Evolutionary conservation across 1,140 invertebrate genomes (phyloP), one percentile per base, ranked within the genome.

Genomic region (Leucophenga varia): DNA sequence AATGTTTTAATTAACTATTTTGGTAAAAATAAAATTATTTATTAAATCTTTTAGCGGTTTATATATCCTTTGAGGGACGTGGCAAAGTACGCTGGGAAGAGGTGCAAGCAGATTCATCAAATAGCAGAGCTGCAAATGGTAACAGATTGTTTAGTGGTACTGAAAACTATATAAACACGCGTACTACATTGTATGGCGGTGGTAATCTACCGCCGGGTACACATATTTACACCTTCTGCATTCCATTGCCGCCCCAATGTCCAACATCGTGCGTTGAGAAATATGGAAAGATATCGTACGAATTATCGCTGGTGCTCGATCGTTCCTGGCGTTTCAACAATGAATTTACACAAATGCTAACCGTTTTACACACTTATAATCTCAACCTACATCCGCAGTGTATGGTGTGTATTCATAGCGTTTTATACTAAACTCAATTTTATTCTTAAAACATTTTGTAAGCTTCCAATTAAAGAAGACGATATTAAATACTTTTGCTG

Each of bases 281-380:
- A 39, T 80, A 81, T 69, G 86, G 86, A 2, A 77, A 80, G 52
- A 75, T 87, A 42, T 69, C 82, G 17, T 87, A 87, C 59, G 83
- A 79, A 49, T 71, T 85, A 5, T 84, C 83, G 71, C 84, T 58
- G 19, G 31, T 37, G 22, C 64, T 89, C 53, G 85, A 87, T 64
- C 79, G 84, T 31, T 83, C 84, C 13, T 86, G 84, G 84, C 82
- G 82, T 31, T 83, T 84, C 54, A 85, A 88, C 73, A 80, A 86
- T 50, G 82, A 84, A 54, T 78, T 78, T 31, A 86, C 85, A 74
- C 79, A 76, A 54, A 79, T 81, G 3, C 86, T 89, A 56, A 86
- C 83, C 16, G 82, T 89, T 12, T 76, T 87, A 10, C 79, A 81
- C 47, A 79, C 82, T 7, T 78, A 86, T 35, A 84, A 89, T 76